Evolutionary conservation across 92 coral and sea anemone species (phyloP), one percentile per base, ranked within the genome.

Genomic region (Pocillopora grandis): DNA sequence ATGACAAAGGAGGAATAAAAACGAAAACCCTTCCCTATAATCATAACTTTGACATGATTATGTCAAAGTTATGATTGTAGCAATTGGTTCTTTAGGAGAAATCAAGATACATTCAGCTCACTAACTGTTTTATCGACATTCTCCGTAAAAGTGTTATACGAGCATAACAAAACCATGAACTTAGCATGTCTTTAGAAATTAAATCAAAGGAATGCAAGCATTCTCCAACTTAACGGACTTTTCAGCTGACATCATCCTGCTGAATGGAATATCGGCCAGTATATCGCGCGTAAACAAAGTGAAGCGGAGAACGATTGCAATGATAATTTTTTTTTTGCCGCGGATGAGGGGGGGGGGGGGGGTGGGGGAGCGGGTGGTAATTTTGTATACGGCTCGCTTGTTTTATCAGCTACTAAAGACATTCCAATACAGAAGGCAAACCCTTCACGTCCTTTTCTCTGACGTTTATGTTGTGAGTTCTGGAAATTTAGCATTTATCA

Each of bases 231-330:
- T 57, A 83, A 83, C 79, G 78, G 77, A 27, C 57, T 80, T 83
- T 83, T 31, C 2, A 27, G 86, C 86, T 83, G 86, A 82, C 86
- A 82, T 82, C 86, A 82, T 2, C 57, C 52, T 16, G 42, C 71
- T n/a, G 72, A 67, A 67, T 37, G 72, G 23, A 67, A 27, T 52
- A 69, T 35, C 27, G 18, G 1, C 14, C 18, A 60, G 18, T 35
- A 36, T 14, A 1, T 9, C 62, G 85, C 85, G 59, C 77, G 70
- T 76, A 62, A 62, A 19, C 23, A 19, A 13, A n/a, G 55, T 12
- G n/a, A 19, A 19, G 67, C 58, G 37, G 57, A 35, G 1, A 8
- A 23, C 12, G 17, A 18, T 33, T 8, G 49, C 52, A 58, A 33
- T 16, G 20, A 36, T 1, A 52, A 17, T 15, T 19, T 19, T 6